A percentile compares a stretch with the other conserved stretches of the same genome.
Conservation (phyloP, 1,140 invertebrate genomes). For the Carcinoscorpius rotundicauda region DNA sequence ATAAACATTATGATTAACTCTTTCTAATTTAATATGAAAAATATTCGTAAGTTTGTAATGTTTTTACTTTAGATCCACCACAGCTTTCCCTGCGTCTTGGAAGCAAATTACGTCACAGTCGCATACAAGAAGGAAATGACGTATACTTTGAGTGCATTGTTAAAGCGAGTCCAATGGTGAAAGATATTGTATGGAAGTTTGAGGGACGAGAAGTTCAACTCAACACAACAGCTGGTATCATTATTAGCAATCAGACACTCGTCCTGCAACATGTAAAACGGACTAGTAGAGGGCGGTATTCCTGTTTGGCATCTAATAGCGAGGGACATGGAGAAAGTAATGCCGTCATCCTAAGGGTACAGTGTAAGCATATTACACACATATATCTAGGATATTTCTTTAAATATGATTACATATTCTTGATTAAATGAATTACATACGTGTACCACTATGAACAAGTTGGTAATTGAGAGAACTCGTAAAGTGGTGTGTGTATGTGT, state of each 20-base stretch:
- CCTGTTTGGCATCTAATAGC: constrained; percentile 74
- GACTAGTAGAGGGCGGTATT: constrained; percentile 42
- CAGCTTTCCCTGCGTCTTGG: constrained; percentile 16
- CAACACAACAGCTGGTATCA: constrained; percentile 2
- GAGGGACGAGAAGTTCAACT: constrained; percentile 7
- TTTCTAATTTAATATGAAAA: no score
- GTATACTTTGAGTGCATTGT: constrained; percentile 55
- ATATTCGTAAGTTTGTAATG: no score
- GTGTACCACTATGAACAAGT: no score
- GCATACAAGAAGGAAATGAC: constrained; percentile 69
- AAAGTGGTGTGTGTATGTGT: no score
- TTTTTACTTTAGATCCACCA: constrained; percentile 12
- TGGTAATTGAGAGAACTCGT: no score
- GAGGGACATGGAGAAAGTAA: constrained; percentile 77
- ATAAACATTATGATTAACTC: no score
- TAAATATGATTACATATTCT: no score
- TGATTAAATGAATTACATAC: no score
- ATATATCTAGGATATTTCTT: no score
- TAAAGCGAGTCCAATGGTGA: constrained; percentile 19
- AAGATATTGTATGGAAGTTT: constrained; percentile 21
- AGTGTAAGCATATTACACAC: constrained; percentile 53
- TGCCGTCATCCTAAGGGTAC: constrained; percentile 67
- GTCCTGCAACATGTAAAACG: constrained; percentile 29
- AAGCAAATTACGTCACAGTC: constrained; percentile 13
- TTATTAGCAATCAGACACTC: constrained; percentile 36